Conservation (phyloP, 1,140 invertebrate genomes). For the Macrocentrus cingulum region DNA sequence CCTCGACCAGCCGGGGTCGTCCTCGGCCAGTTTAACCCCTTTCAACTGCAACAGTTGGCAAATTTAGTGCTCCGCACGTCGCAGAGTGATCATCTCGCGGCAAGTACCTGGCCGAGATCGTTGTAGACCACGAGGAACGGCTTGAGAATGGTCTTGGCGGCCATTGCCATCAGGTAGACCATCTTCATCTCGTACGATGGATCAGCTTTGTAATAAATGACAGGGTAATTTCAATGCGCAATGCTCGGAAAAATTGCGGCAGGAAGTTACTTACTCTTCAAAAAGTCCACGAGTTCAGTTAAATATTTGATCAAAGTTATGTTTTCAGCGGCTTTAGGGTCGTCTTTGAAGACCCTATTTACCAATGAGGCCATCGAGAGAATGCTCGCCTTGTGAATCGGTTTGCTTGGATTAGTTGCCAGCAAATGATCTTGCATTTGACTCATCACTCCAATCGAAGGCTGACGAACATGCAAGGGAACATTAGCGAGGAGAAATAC, state of each 20-base stretch:
- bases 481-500: conserved; percentile 46
- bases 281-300: conserved; percentile 34
- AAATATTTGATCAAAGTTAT: conserved; percentile 31
- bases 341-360: conserved; percentile 40
- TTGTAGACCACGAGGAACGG: too few species aligned
- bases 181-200: too few species aligned
- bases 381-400: conserved; percentile 43
- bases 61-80: too few species aligned
- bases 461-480: conserved; percentile 45
- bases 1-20: conserved; percentile 41
- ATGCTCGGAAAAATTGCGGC: too few species aligned
- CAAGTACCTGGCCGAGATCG: too few species aligned
- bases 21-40: conserved; percentile 35
- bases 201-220: too few species aligned
- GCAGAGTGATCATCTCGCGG: too few species aligned
- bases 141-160: too few species aligned
- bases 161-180: too few species aligned
- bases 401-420: conserved; percentile 29
- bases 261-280: too few species aligned
- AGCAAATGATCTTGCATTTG: conserved; percentile 46
- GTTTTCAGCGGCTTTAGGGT: conserved; percentile 5
- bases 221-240: too few species aligned
- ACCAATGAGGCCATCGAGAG: conserved; percentile 50
- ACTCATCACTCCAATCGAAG: conserved; percentile 42
- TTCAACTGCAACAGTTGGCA: too few species aligned